These are phyloP conservation scores for Sebastes cheni DNA, from an alignment of 2,797 vertebrate genomes.

Conservation along the genomic window DNA sequence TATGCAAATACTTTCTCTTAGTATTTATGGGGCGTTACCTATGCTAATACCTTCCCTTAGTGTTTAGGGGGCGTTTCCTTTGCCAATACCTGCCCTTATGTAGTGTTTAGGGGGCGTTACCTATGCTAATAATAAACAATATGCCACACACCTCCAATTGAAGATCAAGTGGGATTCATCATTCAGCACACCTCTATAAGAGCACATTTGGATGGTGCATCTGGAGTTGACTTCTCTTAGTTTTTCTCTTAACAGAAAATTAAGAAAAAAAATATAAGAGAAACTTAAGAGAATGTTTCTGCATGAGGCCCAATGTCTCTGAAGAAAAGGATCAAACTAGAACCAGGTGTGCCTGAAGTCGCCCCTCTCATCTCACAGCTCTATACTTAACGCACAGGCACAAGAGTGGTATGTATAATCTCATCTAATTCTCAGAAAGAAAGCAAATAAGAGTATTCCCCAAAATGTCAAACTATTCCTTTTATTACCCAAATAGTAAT, in stretches of 20 bases:
- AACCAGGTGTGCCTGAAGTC: not conserved
- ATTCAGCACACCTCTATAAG: not conserved
- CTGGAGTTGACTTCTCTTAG: too few species aligned
- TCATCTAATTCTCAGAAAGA: not conserved
- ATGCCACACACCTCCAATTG: not conserved
- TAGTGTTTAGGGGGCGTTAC: not conserved
- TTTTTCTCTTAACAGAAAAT: too few species aligned
- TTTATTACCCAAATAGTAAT: constrained; percentile 3
- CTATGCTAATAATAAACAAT: not conserved
- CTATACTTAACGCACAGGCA: not conserved
- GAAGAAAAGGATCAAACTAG: not conserved
- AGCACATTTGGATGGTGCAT: not conserved
- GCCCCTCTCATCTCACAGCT: not conserved
- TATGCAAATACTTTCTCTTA: too few species aligned
- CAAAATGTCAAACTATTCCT: constrained; percentile 23
- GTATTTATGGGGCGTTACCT: too few species aligned
- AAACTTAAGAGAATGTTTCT: too few species aligned
- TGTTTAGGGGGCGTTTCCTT: too few species aligned
- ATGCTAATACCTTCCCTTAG: too few species aligned
- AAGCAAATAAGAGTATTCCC: not conserved
- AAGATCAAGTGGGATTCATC: not conserved
- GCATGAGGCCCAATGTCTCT: not conserved
- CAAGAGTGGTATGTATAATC: not conserved
- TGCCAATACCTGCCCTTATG: too few species aligned
- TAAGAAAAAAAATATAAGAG: too few species aligned